phyloP scores from a whole-genome alignment of 2,797 vertebrate genomes.

The Protosalanx chinensis region DNA sequence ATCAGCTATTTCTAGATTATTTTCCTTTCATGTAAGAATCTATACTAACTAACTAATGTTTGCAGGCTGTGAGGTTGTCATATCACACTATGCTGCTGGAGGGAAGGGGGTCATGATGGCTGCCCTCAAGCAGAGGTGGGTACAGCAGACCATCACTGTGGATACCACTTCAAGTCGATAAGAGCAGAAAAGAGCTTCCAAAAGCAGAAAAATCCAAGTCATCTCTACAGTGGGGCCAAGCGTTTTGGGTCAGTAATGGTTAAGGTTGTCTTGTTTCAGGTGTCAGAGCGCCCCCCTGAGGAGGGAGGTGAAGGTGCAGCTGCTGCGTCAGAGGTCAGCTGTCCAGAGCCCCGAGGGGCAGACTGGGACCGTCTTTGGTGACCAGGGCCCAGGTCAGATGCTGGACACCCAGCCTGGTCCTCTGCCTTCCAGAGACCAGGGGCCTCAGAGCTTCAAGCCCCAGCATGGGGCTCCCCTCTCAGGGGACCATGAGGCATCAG shows the following conservation, averaged over 20 bases:
- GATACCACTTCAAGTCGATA: background rate
- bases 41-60: background rate
- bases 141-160: background rate
- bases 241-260: background rate
- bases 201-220: background rate
- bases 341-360: background rate
- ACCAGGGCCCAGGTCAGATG: background rate
- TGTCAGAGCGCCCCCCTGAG: constrained; percentile 68
- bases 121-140: constrained; percentile 68
- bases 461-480: constrained; percentile 10
- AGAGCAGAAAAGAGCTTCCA: no score
- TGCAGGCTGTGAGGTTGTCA: constrained; percentile 75
- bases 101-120: constrained; percentile 76
- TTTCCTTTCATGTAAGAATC: background rate
- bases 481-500: constrained; percentile 43
- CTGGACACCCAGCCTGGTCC: constrained; percentile 2
- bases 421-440: background rate
- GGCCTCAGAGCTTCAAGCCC: background rate
- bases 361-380: background rate
- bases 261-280: constrained; percentile 51
- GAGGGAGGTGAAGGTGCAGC: constrained; percentile 81
- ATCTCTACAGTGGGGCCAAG: background rate
- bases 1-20: background rate
- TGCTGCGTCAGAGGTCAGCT: constrained; percentile 58
- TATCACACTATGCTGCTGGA: constrained; percentile 77